phyloP scores from a whole-genome alignment of 2,797 vertebrate genomes.

The Sciurus carolinensis region DNA sequence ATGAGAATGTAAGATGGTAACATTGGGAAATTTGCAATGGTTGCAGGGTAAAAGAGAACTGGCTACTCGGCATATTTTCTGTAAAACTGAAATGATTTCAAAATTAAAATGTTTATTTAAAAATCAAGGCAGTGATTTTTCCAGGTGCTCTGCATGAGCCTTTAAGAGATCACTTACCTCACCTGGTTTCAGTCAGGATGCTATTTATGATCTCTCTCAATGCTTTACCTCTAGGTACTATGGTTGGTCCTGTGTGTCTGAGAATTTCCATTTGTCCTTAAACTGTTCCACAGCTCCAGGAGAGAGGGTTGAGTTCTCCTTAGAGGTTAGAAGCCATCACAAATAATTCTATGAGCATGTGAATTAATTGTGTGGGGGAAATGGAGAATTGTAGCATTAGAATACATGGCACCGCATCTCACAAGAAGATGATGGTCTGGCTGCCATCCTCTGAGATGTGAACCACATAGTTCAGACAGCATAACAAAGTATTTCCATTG shows the following conservation, averaged over 20 bases:
- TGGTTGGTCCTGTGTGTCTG: background rate
- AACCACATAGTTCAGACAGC: background rate
- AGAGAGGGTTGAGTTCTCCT: background rate
- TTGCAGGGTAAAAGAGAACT: background rate
- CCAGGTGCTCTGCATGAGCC: background rate
- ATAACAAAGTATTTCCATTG: conserved; percentile 57
- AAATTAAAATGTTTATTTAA: background rate
- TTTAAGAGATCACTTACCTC: background rate
- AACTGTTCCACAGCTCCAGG: background rate
- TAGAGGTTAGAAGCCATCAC: background rate
- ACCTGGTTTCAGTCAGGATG: background rate
- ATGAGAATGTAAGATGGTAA: background rate
- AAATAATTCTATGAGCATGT: background rate
- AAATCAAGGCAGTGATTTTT: background rate
- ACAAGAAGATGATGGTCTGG: background rate
- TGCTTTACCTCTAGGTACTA: background rate
- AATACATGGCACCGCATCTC: background rate
- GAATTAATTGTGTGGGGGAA: background rate
- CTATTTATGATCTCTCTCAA: background rate
- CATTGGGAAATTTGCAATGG: background rate
- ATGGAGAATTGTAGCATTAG: background rate
- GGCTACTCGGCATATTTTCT: background rate
- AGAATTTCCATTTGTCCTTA: background rate
- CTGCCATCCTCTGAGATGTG: background rate
- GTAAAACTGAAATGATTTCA: background rate